Evolutionary conservation across 2,113 vertebrate species (phyloP).

Genomic region (Scortum barcoo): DNA sequence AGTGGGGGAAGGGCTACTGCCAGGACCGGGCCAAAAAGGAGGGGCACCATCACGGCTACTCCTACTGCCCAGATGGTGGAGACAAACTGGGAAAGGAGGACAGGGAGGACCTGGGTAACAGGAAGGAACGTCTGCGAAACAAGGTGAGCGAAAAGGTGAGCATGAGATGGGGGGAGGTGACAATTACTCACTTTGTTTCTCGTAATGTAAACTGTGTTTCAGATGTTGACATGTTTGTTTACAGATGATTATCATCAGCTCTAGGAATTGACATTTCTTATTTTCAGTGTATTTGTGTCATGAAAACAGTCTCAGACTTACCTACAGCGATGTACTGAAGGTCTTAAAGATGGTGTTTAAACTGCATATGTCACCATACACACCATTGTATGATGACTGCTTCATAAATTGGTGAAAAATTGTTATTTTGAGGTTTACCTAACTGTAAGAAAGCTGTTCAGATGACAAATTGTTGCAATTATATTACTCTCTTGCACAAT

Average conservation of each 20-base stretch:
- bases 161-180: constrained; percentile 60
- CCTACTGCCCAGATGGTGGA: constrained; percentile 86
- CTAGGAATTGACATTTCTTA: not conserved
- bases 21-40: constrained; percentile 93
- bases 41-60: constrained; percentile 86
- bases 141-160: constrained; percentile 90
- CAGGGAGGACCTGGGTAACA: constrained; percentile 88
- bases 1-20: constrained; percentile 92
- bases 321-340: not conserved
- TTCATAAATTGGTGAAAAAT: too few relatives aligned
- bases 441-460: too few relatives aligned
- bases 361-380: too few relatives aligned
- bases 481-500: too few relatives aligned
- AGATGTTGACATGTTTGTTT: not conserved
- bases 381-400: too few relatives aligned
- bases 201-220: not conserved
- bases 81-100: constrained; percentile 92
- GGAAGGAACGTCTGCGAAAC: constrained; percentile 93
- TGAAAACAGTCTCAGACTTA: not conserved
- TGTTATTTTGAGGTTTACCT: too few relatives aligned
- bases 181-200: not conserved
- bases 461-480: too few relatives aligned
- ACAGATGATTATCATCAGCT: not conserved
- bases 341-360: not conserved
- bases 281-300: not conserved